Evolutionary conservation across 2,888 invertebrate species (phyloP), one percentile per base, ranked within the genome.

Genomic region (Beris chalybata): DNA sequence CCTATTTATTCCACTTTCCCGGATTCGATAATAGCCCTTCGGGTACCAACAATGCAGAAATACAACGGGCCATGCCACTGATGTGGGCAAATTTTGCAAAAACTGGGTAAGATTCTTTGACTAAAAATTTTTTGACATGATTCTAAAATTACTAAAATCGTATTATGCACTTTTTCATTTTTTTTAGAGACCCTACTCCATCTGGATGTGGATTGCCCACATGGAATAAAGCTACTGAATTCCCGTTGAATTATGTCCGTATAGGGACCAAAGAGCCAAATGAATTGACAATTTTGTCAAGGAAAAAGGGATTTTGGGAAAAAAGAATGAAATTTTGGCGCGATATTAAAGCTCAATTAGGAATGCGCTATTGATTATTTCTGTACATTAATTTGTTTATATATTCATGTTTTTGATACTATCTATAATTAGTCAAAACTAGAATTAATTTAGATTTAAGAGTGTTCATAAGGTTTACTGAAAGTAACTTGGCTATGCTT

Each of bases 261-360:
- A 65, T 65, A 15, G 65, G 65, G 7, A 56, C 48, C 30, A 65
- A 55, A 38, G 38, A 55, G 30, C 38, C 55, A 4, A 38, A 65
- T 47, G 38, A 55, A 32, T 65, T 55, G 65, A 54, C 48, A 45
- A 38, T 56, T 31, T 45, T 65, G 45, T 29, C 38, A 47, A 22
- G 65, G 56, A 38, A 48, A 65, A 38, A 1, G 38, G 38, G 9
- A 38, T 38, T 38, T 38, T 38, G 38, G 38, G 2, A 9, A 38
- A 38, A 1, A 38, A 38, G 64, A 11, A 52, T 45, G 11, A 55
- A 30, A 15, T 55, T 64, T 52, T 64, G 64, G 64, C 15, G 30
- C 13, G 47, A 47, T 29, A 11, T 64, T 9, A 15, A 15, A 15
- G 52, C 52, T 15, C 52, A 52, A 13, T 13, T n/a, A 13, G 13